Conservation (phyloP, 30 jellyfish, hydroid and myxozoan genomes). For the Cassiopea andromeda region DNA sequence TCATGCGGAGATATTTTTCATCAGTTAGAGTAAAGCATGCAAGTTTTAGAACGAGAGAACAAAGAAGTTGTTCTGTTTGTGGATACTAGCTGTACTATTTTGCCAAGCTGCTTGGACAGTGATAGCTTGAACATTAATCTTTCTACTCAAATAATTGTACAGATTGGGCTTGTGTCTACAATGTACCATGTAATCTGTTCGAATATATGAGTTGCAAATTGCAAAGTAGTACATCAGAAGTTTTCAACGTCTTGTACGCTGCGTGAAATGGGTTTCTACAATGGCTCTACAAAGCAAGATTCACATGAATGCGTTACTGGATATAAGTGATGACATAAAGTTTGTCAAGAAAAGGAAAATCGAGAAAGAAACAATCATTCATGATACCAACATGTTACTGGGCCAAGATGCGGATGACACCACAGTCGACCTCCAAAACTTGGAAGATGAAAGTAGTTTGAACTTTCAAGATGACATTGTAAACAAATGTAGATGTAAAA, state of each 20-base stretch:
- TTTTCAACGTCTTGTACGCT: background rate
- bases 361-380: constrained; percentile 9
- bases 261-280: background rate
- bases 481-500: constrained; percentile 10
- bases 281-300: constrained; percentile 20
- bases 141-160: too few relatives aligned
- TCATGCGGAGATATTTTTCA: too few relatives aligned
- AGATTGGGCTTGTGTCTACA: too few relatives aligned
- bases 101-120: too few relatives aligned
- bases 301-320: constrained; percentile 6
- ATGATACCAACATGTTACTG: constrained; percentile 13
- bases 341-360: constrained; percentile 13
- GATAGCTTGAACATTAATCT: too few relatives aligned
- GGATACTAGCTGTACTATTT: too few relatives aligned
- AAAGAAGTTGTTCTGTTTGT: too few relatives aligned
- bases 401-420: constrained; percentile 35
- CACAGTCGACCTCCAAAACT: constrained; percentile 30
- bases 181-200: too few relatives aligned
- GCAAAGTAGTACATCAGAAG: too few relatives aligned
- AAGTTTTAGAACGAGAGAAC: too few relatives aligned
- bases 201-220: too few relatives aligned
- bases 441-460: constrained; percentile 9
- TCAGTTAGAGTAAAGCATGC: too few relatives aligned
- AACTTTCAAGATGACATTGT: constrained; percentile 26
- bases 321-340: constrained; percentile 21